Evolutionary conservation across 1,140 invertebrate species (phyloP).

Genomic region (Odontomachus brunneus): DNA sequence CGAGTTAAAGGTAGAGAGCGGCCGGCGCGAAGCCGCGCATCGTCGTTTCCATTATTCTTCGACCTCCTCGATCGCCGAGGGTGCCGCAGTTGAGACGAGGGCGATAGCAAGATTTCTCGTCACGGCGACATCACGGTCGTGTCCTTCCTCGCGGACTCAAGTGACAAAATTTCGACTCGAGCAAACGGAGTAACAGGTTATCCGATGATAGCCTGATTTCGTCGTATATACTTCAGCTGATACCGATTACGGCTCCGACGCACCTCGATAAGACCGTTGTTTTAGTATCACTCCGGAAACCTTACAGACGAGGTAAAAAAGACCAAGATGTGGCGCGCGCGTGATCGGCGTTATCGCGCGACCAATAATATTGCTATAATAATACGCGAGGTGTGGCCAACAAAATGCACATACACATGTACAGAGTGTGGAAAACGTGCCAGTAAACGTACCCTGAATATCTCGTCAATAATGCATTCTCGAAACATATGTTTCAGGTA

Average conservation of each 20-base stretch:
- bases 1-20: slow-evolving; percentile 40
- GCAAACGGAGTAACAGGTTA: no score
- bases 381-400: slow-evolving; percentile 1
- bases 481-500: no score
- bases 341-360: slow-evolving; percentile 17
- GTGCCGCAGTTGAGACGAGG: no score
- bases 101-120: no score
- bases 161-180: not conserved
- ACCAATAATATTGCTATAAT: slow-evolving; percentile 41
- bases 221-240: slow-evolving; percentile 1
- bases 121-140: no score
- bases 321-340: not conserved
- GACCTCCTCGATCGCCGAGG: not conserved
- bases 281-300: slow-evolving; percentile 5
- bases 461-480: no score
- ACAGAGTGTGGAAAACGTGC: no score
- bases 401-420: slow-evolving; percentile 42
- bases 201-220: not conserved
- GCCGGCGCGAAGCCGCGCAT: slow-evolving; percentile 7
- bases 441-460: no score
- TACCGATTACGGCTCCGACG: not conserved
- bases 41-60: slow-evolving; percentile 50
- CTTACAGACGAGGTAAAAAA: slow-evolving; percentile 5
- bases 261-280: slow-evolving; percentile 30
- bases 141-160: not conserved